Evolutionary conservation across 1,140 invertebrate genomes (phyloP), one percentile per base, ranked within the genome.

Genomic region (Pseudomyrmex sp.): DNA sequence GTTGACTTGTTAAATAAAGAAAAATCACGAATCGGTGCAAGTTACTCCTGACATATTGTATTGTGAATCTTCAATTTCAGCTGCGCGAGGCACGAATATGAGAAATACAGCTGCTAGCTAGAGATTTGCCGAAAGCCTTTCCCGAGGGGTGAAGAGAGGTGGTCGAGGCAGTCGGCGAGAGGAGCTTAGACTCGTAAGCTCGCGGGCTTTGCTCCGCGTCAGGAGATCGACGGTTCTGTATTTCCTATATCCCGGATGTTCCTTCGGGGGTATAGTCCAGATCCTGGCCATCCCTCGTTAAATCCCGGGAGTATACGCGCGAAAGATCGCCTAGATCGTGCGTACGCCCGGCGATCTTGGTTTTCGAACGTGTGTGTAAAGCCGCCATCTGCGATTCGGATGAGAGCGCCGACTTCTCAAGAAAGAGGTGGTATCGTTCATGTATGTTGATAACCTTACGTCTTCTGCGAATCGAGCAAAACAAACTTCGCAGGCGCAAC

Each of bases 141-240:
- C 26, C 58, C 35, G 35, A 46, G 70, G 72, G 56, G 63, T 83
- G 72, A 80, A 69, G 76, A 86, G 88, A 90, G 83, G 87, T 87
- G 85, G 86, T 75, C 86, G 85, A 79, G 70, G 74, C 63, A 85
- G 74, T 84, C 80, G 87, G 83, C 84, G 88, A 88, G 85, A 89
- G 90, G 69, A 91, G 92, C 92, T 93, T 92, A 93, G 87, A 91
- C 54, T 58, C 79, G 87, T 93, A 92, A 93, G 92, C 91, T 90
- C 84, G 87, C 69, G 84, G 83, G 92, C 91, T 93, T 93, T 92
- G 88, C 91, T 89, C 75, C 86, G 74, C 68, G 90, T 80, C 35
- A 52, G 85, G 88, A 92, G 91, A 93, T 91, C 91, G 89, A 89
- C 89, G 89, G 65, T 82, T 84, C 89, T 90, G 90, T 92, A 93